phyloP scores from a whole-genome alignment of 2,797 vertebrate genomes.

The Hypotaenidia philippensis region DNA sequence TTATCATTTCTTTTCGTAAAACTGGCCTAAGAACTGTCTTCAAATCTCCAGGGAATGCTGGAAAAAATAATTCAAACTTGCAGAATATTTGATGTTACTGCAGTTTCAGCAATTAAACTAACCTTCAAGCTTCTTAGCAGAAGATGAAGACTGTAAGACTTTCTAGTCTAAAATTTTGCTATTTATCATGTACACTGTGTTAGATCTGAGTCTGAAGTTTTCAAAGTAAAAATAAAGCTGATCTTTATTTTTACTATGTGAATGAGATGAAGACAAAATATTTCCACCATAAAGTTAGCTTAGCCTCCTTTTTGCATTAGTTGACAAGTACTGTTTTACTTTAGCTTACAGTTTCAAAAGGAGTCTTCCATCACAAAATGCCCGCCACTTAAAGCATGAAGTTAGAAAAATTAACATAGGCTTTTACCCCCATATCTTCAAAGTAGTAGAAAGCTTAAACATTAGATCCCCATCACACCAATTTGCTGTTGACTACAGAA shows the following conservation, averaged over 20 bases:
- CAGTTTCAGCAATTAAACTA: constrained; percentile 32
- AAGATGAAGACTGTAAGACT: background rate
- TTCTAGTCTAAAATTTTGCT: background rate
- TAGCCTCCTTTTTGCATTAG: background rate
- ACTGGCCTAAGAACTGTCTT: constrained; percentile 1
- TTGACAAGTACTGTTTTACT: background rate
- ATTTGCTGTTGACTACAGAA: background rate
- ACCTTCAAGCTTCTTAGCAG: background rate
- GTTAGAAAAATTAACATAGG: background rate
- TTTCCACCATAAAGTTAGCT: background rate
- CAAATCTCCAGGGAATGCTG: background rate
- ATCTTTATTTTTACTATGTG: background rate
- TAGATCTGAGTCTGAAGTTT: background rate
- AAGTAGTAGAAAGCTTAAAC: background rate
- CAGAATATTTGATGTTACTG: background rate
- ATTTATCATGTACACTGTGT: background rate
- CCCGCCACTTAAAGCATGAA: background rate
- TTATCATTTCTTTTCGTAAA: background rate
- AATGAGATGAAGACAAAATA: background rate
- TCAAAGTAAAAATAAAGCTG: background rate
- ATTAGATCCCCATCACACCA: background rate
- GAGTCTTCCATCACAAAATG: background rate
- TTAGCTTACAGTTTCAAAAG: background rate
- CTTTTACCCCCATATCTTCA: background rate
- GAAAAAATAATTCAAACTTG: constrained; percentile 39